Percentiles rank a stretch among this genome's conserved stretches.
These are phyloP conservation scores for Apostichopus parvimensis DNA, from an alignment of 35 echinoderm and acorn worm genomes.

Conservation along the genomic window DNA sequence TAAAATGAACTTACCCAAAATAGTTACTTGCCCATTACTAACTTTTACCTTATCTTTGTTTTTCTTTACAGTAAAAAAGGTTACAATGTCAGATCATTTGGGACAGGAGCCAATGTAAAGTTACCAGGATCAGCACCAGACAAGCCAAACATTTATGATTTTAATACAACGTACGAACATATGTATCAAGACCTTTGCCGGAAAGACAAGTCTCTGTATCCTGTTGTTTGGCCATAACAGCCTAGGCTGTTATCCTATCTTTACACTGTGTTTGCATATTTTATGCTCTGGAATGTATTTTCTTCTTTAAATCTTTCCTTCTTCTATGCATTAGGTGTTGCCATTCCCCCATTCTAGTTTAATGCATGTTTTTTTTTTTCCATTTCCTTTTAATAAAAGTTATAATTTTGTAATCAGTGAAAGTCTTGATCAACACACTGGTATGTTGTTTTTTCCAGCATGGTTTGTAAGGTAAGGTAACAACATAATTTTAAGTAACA, in stretches of 20 bases:
- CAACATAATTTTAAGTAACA: too few relatives aligned
- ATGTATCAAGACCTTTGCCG: slow-evolving; percentile 90
- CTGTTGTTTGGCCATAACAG: slow-evolving; percentile 5
- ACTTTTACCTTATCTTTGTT: not conserved
- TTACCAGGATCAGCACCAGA: slow-evolving; percentile 90
- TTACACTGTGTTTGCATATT: not conserved
- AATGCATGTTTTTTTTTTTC: too few relatives aligned
- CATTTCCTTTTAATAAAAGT: not conserved
- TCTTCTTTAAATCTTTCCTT: too few relatives aligned
- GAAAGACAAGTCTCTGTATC: slow-evolving; percentile 92
- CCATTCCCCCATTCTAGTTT: too few relatives aligned
- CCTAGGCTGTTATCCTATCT: not conserved
- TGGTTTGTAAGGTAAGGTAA: too few relatives aligned
- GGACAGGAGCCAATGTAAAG: slow-evolving; percentile 87
- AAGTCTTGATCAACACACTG: too few relatives aligned
- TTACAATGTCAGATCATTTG: slow-evolving; percentile 93
- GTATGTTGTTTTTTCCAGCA: too few relatives aligned
- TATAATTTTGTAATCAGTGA: not conserved
- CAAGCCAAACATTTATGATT: slow-evolving; percentile 98
- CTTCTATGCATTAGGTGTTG: too few relatives aligned
- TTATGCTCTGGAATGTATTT: too few relatives aligned
- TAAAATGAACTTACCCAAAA: too few relatives aligned
- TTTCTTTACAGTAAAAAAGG: slow-evolving; percentile 86
- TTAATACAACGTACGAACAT: slow-evolving; percentile 91
- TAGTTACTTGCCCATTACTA: not conserved